These are phyloP conservation scores for Aspidiotus rigidus DNA, from an alignment of 2,888 invertebrate species.

Conservation along the genomic window DNA sequence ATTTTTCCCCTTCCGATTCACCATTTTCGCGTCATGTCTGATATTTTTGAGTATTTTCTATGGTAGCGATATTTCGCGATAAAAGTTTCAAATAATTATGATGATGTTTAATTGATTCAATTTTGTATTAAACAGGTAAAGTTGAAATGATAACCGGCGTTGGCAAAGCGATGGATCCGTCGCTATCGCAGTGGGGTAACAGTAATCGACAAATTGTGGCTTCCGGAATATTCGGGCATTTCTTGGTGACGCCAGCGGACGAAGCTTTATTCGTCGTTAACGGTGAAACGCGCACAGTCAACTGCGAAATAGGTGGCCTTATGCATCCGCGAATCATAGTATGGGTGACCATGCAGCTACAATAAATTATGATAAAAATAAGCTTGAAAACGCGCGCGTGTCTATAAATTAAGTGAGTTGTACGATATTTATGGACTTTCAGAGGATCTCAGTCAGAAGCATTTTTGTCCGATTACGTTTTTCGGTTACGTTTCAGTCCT, in stretches of 20 bases:
- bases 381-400: slow-evolving; percentile 7
- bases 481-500: too few relatives aligned
- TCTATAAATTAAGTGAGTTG: background rate
- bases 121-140: slow-evolving; percentile 49
- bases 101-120: background rate
- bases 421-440: slow-evolving; percentile 7
- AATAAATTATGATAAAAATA: slow-evolving; percentile 42
- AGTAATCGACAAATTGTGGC: slow-evolving; percentile 57
- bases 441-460: slow-evolving; percentile 21
- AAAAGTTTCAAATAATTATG: too few relatives aligned
- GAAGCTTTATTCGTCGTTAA: slow-evolving; percentile 62
- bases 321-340: slow-evolving; percentile 56
- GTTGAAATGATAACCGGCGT: slow-evolving; percentile 68
- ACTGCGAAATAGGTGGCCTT: slow-evolving; percentile 64
- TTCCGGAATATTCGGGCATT: slow-evolving; percentile 61
- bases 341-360: slow-evolving; percentile 55
- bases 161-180: slow-evolving; percentile 52
- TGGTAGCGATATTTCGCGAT: too few relatives aligned
- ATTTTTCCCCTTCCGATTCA: background rate
- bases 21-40: too few relatives aligned
- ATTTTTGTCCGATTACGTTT: background rate
- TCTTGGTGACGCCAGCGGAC: slow-evolving; percentile 61
- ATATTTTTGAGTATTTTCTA: background rate
- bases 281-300: slow-evolving; percentile 59
- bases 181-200: slow-evolving; percentile 54